Evolutionary conservation across 2,113 vertebrate species (phyloP).

Genomic region (Chaetops frenatus): DNA sequence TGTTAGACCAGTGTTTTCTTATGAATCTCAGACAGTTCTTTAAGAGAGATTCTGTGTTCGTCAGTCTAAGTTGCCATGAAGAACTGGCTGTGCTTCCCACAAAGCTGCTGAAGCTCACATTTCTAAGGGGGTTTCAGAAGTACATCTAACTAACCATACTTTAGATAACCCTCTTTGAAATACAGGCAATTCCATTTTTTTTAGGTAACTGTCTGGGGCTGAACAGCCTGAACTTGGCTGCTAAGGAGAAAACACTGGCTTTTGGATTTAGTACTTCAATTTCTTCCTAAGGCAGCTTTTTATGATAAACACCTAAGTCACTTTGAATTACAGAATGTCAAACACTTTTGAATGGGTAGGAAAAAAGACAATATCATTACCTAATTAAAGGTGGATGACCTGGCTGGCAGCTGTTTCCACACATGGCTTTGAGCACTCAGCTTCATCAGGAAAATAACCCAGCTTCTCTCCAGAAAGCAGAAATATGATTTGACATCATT

Average conservation of each 20-base stretch:
- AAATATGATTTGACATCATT: conserved; percentile 73
- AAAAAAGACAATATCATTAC: conserved; percentile 30
- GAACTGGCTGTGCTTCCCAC: background rate
- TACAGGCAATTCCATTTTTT: background rate
- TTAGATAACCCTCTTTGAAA: background rate
- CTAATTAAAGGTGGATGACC: conserved; percentile 45
- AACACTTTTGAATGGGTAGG: background rate
- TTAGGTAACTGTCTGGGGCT: background rate
- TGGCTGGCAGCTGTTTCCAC: conserved; percentile 49
- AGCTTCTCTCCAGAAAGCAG: conserved; percentile 61
- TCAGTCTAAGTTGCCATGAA: background rate
- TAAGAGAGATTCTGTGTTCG: background rate
- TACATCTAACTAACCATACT: background rate
- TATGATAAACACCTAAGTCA: conserved; percentile 34
- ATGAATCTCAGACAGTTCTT: background rate
- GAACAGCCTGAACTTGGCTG: background rate
- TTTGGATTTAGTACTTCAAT: background rate
- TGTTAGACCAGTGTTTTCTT: background rate
- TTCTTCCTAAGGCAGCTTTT: conserved; percentile 26
- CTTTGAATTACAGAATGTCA: conserved; percentile 34
- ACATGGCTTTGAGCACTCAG: conserved; percentile 32
- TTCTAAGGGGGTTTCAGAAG: background rate
- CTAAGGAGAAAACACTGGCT: background rate
- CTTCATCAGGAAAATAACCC: conserved; percentile 61
- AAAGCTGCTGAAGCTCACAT: background rate